Evolutionary conservation across 2,113 vertebrate species (phyloP), one percentile per base, ranked within the genome.

Genomic region (Sander vitreus): DNA sequence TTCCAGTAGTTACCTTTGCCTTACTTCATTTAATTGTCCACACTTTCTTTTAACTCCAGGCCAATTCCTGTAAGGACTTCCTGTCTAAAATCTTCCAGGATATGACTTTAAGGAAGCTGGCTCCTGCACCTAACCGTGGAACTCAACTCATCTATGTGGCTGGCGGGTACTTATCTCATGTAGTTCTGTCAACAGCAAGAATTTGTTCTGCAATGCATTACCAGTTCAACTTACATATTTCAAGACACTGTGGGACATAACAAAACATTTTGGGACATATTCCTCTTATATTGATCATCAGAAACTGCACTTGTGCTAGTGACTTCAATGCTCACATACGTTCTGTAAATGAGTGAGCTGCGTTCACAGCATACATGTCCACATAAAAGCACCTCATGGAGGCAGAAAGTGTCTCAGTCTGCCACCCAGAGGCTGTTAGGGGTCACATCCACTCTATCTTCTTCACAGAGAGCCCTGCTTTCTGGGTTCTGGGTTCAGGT

Each of bases 11-110:
- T 19, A 23, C 16, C 3, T 13, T n/a, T 16, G 30, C 33, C 57
- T 27, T 30, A n/a, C 18, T 80, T 80, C 30, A 33, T 33, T 33
- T 33, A 4, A 13, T 30, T 8, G n/a, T 51, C 43, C 51, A 30
- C 0, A 7, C 15, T 66, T 36, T 80, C 3, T 79, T 60, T 62
- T 36, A 45, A 23, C 66, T 66, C 23, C 68, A 94, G 94, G 95
- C 95, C 75, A 96, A 96, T 64, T 93, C 95, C 57, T 96, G 96
- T 83, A 96, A 95, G 81, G 95, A 96, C 85, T 96, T 95, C 89
- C 94, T 96, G 36, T 94, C 96, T 6, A 96, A 95, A 86, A 96
- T 96, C 86, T 96, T 96, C 88, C 96, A 96, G 83, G 96, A 96
- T 30, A 96, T 96, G 95, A 93, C 94, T 0, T 84, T 96, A 6